phyloP scores from a whole-genome alignment of 2,797 vertebrate species.

The Tiaroga cobitis region DNA sequence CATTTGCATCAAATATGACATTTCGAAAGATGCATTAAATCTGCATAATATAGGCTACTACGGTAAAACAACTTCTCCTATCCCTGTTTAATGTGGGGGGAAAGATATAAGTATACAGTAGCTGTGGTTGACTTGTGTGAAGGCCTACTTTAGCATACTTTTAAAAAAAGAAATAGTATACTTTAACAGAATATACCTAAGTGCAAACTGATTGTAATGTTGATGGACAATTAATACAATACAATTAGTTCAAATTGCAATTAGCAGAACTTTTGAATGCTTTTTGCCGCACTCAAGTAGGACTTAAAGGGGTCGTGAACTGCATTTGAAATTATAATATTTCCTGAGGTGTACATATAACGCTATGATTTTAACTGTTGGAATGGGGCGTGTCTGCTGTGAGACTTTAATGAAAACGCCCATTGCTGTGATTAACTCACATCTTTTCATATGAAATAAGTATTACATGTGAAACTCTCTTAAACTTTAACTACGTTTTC shows the following conservation, averaged over 20 bases:
- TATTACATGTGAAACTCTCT: not conserved
- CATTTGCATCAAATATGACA: slow-evolving; percentile 20
- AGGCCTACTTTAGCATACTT: not conserved
- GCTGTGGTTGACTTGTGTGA: not conserved
- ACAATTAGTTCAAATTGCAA: not conserved
- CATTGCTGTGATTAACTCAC: not conserved
- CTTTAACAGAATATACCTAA: not conserved
- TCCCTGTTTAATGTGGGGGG: not conserved
- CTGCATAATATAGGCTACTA: not conserved
- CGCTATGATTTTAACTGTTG: too few species aligned
- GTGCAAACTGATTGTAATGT: too few species aligned
- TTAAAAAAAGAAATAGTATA: not conserved
- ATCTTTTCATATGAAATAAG: not conserved
- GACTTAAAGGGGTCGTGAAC: too few species aligned
- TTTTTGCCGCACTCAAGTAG: not conserved
- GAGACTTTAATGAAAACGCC: not conserved
- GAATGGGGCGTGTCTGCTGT: too few species aligned
- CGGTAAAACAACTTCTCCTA: not conserved
- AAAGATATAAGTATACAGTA: not conserved
- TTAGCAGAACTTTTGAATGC: not conserved
- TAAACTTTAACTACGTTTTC: too few species aligned
- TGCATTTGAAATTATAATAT: too few species aligned
- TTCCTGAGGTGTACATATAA: too few species aligned
- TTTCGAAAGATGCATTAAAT: not conserved
- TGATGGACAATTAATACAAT: not conserved